A percentile compares a stretch with the other conserved stretches of the same genome.
Evolutionary conservation across 2,113 vertebrate genomes (phyloP).

Genomic region (Nothocercus nigrocapillus): DNA sequence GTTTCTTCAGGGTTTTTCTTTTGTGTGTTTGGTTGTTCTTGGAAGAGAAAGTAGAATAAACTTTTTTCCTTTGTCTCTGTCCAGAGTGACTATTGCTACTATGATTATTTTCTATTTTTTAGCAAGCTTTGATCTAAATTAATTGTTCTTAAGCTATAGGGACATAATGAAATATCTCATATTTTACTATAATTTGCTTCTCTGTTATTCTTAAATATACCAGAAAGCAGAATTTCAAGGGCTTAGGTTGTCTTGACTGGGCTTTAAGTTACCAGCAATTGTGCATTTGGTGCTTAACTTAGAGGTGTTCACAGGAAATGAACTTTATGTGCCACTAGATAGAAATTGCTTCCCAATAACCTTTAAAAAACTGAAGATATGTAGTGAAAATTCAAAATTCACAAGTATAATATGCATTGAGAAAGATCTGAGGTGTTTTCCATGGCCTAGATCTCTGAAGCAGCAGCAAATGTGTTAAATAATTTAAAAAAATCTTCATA

Average conservation of each 20-base stretch:
- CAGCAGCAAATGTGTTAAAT: constrained; percentile 13
- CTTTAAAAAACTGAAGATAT: background rate
- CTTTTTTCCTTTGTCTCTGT: background rate
- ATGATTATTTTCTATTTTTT: background rate
- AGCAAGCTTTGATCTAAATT: background rate
- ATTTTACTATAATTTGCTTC: background rate
- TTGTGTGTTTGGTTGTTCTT: background rate
- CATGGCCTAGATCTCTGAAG: background rate
- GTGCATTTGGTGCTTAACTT: background rate
- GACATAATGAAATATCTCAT: background rate
- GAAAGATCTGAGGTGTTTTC: constrained; percentile 16
- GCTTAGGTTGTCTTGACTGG: background rate
- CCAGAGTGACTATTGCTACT: background rate
- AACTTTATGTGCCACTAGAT: background rate
- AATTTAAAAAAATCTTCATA: background rate
- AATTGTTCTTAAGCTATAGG: background rate
- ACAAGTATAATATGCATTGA: background rate
- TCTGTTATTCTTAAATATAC: background rate
- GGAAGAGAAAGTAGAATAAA: background rate
- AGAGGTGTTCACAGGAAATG: background rate
- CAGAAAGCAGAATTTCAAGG: background rate
- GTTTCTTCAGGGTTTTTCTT: background rate
- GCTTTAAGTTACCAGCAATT: background rate
- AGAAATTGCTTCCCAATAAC: background rate
- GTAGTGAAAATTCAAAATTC: background rate